A percentile compares a stretch with the other conserved stretches of the same genome.
These are phyloP conservation scores for Notospermus geniculatus DNA, from an alignment of 1,140 invertebrate genomes.

Conservation along the genomic window DNA sequence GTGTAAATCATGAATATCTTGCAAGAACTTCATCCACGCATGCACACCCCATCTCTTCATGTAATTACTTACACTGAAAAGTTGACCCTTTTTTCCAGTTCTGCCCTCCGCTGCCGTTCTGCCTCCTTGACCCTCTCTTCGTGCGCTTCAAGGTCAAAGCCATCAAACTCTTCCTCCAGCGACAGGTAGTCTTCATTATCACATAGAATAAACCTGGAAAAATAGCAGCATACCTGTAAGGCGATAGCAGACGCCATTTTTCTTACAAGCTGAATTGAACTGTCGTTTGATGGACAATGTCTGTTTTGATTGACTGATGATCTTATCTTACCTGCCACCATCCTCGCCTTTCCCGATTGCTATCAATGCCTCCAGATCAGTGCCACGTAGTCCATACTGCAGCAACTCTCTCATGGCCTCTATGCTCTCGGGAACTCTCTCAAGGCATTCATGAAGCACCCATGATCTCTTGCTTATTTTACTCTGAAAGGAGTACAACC, in stretches of 20 bases:
- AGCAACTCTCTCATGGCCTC: conserved; percentile 71
- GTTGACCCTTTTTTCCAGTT: conserved; percentile 33
- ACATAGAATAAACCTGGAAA: conserved; percentile 47
- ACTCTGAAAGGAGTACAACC: conserved; percentile 55
- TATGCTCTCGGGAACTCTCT: conserved; percentile 71
- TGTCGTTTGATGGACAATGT: background rate
- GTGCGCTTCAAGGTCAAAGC: conserved; percentile 30
- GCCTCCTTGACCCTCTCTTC: conserved; percentile 29
- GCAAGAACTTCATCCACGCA: background rate
- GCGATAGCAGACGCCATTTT: background rate
- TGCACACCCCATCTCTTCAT: no score
- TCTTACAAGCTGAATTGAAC: background rate
- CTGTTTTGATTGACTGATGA: background rate
- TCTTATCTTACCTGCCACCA: conserved; percentile 47
- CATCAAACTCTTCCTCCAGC: conserved; percentile 37
- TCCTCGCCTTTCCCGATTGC: conserved; percentile 54
- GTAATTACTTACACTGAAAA: conserved; percentile 32
- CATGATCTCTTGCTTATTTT: conserved; percentile 79
- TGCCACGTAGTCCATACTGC: conserved; percentile 70
- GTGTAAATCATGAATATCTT: background rate
- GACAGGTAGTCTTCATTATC: conserved; percentile 42
- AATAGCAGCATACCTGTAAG: conserved; percentile 5
- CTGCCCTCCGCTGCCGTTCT: conserved; percentile 25
- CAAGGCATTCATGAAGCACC: conserved; percentile 78
- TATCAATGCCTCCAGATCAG: conserved; percentile 62